A percentile compares a stretch with the other conserved stretches of the same genome.
Evolutionary conservation across 2,113 vertebrate species (phyloP).

Genomic region (Cebus imitator): DNA sequence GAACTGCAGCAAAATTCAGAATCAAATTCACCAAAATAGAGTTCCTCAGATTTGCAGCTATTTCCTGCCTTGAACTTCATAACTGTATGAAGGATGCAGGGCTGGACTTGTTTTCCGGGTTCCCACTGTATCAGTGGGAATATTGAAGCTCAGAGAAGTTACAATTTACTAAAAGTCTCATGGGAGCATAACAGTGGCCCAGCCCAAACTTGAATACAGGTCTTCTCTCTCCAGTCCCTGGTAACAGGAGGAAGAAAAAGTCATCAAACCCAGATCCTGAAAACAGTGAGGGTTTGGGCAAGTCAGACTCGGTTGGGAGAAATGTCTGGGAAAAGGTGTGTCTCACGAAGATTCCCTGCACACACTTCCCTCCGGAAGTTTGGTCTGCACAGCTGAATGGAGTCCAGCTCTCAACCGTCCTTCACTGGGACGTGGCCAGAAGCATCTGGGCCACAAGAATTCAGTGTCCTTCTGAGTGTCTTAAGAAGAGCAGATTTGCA

Average conservation of each 20-base stretch:
- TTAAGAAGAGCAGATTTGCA: conserved; percentile 49
- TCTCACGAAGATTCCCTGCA: conserved; percentile 23
- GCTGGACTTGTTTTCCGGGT: background rate
- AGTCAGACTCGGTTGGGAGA: conserved; percentile 41
- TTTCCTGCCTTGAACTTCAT: background rate
- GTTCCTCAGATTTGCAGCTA: background rate
- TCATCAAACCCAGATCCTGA: conserved; percentile 25
- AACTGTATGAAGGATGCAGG: background rate
- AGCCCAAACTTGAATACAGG: background rate
- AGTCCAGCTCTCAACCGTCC: background rate
- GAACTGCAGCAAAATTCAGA: background rate
- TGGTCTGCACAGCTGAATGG: background rate
- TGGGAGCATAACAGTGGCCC: accelerated
- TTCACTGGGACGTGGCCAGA: background rate
- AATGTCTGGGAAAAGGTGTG: conserved; percentile 60
- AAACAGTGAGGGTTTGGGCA: conserved; percentile 54
- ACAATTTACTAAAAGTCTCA: background rate
- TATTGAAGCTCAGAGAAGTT: background rate
- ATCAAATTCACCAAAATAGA: background rate
- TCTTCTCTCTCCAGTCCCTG: background rate
- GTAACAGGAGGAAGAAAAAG: background rate
- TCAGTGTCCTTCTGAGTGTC: conserved; percentile 20
- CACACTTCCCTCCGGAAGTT: conserved; percentile 68
- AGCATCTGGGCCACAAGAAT: conserved; percentile 44
- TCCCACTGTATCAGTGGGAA: background rate